Conservation (phyloP, 2,113 vertebrate species). For the Xenopus borealis region DNA sequence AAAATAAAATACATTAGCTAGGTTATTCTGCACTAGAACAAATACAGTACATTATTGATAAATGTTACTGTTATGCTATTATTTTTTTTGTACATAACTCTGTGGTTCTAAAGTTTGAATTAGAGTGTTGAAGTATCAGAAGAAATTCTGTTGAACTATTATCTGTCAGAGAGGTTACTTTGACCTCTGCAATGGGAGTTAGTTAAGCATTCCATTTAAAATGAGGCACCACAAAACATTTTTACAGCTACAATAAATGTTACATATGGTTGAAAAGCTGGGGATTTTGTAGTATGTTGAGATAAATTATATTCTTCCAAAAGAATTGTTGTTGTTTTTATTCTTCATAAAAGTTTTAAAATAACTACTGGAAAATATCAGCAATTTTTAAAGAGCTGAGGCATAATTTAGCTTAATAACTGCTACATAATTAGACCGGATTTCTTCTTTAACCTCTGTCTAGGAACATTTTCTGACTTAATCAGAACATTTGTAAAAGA, state of each 20-base stretch:
- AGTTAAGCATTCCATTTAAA: background rate
- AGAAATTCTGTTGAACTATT: background rate
- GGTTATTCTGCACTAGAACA: no score
- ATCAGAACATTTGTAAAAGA: constrained; percentile 24
- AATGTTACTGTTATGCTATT: no score
- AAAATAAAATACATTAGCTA: no score
- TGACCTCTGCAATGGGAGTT: background rate
- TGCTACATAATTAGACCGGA: constrained; percentile 18
- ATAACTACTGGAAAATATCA: constrained; percentile 9
- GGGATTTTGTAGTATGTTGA: background rate
- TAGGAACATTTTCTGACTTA: constrained; percentile 24
- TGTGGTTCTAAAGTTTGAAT: no score
- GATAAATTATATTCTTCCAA: background rate
- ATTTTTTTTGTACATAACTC: no score
- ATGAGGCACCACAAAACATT: background rate
- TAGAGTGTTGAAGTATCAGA: no score
- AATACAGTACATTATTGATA: no score
- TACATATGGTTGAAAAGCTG: background rate
- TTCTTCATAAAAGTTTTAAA: constrained; percentile 9
- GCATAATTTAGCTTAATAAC: constrained; percentile 28
- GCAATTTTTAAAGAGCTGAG: constrained; percentile 1
- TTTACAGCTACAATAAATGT: background rate
- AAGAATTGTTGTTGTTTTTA: background rate
- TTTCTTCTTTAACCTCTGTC: constrained; percentile 27
- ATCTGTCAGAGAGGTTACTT: background rate